Evolutionary conservation across 2,113 vertebrate genomes (phyloP).

Genomic region (Grallaria varia): DNA sequence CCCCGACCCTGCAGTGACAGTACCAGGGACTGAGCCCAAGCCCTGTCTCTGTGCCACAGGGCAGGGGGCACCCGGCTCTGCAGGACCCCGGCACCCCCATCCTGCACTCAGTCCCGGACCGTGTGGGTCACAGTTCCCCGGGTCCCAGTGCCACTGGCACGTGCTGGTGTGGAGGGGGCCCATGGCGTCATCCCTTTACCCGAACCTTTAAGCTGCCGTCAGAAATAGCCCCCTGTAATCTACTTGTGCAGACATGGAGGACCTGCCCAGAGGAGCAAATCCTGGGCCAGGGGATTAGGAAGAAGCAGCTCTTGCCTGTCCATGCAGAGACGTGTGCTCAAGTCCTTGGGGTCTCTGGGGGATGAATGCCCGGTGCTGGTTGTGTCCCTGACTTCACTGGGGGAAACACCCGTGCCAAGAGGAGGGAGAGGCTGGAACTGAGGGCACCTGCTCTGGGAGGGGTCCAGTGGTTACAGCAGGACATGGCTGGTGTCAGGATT

Average conservation of each 20-base stretch:
- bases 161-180: background rate
- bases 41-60: rapidly evolving
- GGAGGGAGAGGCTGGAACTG: background rate
- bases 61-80: background rate
- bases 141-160: rapidly evolving
- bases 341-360: background rate
- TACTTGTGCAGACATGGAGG: background rate
- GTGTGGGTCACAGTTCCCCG: rapidly evolving
- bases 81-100: background rate
- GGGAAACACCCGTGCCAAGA: background rate
- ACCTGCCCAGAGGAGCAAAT: slow-evolving; percentile 31
- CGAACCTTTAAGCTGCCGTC: slow-evolving; percentile 33
- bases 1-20: background rate
- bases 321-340: rapidly evolving
- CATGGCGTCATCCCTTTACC: background rate
- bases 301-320: background rate
- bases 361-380: background rate
- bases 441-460: background rate
- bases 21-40: background rate
- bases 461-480: rapidly evolving
- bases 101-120: rapidly evolving
- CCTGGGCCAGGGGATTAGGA: slow-evolving; percentile 20
- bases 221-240: slow-evolving; percentile 63
- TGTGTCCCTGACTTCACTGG: background rate
- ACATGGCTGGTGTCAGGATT: background rate